These are phyloP conservation scores for Spisula solida DNA, from an alignment of 2,888 invertebrate genomes.

Conservation along the genomic window DNA sequence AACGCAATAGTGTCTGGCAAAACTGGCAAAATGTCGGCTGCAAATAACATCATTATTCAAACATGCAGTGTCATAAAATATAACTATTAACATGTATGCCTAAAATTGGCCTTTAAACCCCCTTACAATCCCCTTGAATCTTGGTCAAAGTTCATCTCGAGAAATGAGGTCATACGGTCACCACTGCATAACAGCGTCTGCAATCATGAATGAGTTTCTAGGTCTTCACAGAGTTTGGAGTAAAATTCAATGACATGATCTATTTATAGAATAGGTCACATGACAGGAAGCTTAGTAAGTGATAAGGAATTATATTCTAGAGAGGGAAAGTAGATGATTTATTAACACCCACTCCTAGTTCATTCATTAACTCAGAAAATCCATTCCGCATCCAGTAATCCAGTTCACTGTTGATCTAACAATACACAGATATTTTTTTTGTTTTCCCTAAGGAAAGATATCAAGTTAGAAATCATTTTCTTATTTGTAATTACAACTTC, in stretches of 20 bases:
- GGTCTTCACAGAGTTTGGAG: slow-evolving; percentile 4
- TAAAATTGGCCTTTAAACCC: background rate
- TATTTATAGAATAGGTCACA: slow-evolving; percentile 14
- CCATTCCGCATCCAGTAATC: background rate
- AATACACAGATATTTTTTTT: background rate
- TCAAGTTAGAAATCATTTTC: background rate
- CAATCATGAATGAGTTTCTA: slow-evolving; percentile 13
- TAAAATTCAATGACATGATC: slow-evolving; percentile 16
- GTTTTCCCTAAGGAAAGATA: background rate
- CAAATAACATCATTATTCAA: slow-evolving; percentile 1
- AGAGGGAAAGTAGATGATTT: background rate
- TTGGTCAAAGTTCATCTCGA: slow-evolving; percentile 1
- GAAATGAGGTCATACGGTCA: slow-evolving; percentile 12
- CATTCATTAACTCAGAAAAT: slow-evolving; percentile 16
- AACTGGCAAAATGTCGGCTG: slow-evolving; percentile 14
- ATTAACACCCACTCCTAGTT: slow-evolving; percentile 21
- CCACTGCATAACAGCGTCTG: background rate
- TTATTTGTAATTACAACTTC: background rate
- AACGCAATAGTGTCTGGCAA: background rate
- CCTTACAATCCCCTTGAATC: background rate
- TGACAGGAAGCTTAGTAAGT: slow-evolving; percentile 26
- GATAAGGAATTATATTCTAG: slow-evolving; percentile 8
- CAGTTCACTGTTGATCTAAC: slow-evolving; percentile 14
- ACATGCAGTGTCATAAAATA: slow-evolving; percentile 11
- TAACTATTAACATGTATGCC: background rate